Evolutionary conservation across 2,888 invertebrate species (phyloP).

Genomic region (Strigamia maritima): DNA sequence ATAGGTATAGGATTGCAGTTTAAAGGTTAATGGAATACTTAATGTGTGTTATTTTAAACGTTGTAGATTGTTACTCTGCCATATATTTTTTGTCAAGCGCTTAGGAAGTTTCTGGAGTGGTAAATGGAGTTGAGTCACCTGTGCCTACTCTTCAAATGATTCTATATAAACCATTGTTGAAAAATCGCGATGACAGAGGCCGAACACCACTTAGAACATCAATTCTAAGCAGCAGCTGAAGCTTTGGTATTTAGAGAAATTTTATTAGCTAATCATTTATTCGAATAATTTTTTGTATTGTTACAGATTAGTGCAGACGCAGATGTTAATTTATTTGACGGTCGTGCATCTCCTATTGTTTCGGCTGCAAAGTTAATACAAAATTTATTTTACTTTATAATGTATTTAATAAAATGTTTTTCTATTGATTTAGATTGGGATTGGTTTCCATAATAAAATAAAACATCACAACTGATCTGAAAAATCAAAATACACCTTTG

Average conservation of each 20-base stretch:
- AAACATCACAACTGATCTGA: conserved; percentile 47
- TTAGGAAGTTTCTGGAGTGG: conserved; percentile 40
- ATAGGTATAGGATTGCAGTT: neutral
- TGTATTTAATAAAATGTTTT: neutral
- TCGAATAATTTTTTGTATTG: neutral
- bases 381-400: too few relatives aligned
- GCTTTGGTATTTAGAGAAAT: conserved; percentile 46
- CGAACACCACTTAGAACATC: conserved; percentile 50
- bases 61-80: conserved; percentile 48
- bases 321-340: conserved; percentile 48
- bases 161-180: conserved; percentile 48
- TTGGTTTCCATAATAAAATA: conserved; percentile 46
- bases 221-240: conserved; percentile 46
- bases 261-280: neutral
- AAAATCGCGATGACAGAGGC: conserved; percentile 46
- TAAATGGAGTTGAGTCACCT: conserved; percentile 41
- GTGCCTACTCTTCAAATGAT: conserved; percentile 47
- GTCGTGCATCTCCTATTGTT: conserved; percentile 44
- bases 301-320: conserved; percentile 49
- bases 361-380: conserved; percentile 43
- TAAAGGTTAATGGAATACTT: neutral
- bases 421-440: conserved; percentile 41
- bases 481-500: conserved; percentile 48
- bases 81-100: conserved; percentile 48
- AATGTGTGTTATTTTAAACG: neutral